These are phyloP conservation scores for Antechinus flavipes DNA, from an alignment of 2,113 vertebrate species.

Conservation along the genomic window DNA sequence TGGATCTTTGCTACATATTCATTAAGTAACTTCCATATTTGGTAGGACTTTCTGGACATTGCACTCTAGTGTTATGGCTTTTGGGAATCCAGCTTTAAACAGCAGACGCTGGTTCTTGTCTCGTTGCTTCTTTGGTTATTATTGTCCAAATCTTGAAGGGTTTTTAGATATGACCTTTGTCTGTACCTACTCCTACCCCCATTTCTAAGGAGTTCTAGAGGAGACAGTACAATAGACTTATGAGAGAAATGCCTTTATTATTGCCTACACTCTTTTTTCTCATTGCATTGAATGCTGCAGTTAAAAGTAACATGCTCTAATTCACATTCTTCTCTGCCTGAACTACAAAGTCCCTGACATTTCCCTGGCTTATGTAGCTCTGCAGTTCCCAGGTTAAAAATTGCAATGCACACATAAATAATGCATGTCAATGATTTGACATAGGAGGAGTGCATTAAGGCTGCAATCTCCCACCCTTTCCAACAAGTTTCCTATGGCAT, in stretches of 20 bases:
- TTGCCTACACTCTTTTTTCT: not conserved
- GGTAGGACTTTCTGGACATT: not conserved
- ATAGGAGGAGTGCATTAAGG: constrained; percentile 74
- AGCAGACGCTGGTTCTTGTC: not conserved
- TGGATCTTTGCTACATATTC: not conserved
- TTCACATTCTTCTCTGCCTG: constrained; percentile 75
- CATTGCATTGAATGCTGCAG: not conserved
- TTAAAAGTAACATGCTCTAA: constrained; percentile 51
- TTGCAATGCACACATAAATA: constrained; percentile 77
- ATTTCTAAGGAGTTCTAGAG: not conserved
- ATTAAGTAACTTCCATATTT: not conserved
- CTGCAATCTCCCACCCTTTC: constrained; percentile 76
- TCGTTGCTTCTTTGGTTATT: not conserved
- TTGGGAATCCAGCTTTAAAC: not conserved
- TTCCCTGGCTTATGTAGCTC: constrained; percentile 69
- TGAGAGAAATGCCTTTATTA: not conserved
- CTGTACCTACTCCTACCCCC: not conserved
- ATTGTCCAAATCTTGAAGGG: not conserved
- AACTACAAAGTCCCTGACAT: constrained; percentile 70
- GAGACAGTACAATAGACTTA: not conserved
- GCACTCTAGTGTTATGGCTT: not conserved
- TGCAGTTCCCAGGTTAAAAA: constrained; percentile 76
- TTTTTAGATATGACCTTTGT: not conserved
- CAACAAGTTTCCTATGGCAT: constrained; percentile 78
- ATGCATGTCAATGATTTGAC: constrained; percentile 78